Conservation (phyloP, 2,888 invertebrate genomes). For the Metopia argyrocephala region DNA sequence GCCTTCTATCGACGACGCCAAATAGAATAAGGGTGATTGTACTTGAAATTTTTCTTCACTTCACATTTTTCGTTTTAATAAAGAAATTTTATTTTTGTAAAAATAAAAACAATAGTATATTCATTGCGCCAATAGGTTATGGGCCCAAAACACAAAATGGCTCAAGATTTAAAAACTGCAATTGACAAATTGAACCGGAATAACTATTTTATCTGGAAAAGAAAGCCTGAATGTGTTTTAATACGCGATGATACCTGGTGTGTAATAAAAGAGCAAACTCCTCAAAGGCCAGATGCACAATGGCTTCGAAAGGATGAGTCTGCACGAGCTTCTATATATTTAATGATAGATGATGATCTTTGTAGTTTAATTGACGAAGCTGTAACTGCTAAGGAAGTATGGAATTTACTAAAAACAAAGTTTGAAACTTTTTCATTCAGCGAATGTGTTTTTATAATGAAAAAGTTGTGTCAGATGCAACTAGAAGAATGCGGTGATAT, state of each 20-base stretch:
- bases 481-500: too few species aligned
- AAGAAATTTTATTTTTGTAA: too few species aligned
- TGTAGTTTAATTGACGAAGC: constrained; percentile 15
- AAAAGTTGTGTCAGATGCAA: constrained; percentile 15
- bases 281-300: constrained; percentile 4
- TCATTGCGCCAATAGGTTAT: too few species aligned
- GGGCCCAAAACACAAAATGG: too few species aligned
- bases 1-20: too few species aligned
- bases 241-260: too few species aligned
- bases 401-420: neutral
- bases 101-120: too few species aligned
- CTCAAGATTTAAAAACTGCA: constrained; percentile 17
- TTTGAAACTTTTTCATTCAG: constrained; percentile 8
- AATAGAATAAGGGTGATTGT: too few species aligned
- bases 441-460: constrained; percentile 24
- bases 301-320: constrained; percentile 23
- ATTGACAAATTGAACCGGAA: constrained; percentile 9
- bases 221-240: constrained; percentile 14
- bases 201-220: too few species aligned
- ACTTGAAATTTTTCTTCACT: too few species aligned
- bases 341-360: constrained; percentile 27
- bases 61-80: too few species aligned
- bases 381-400: neutral
- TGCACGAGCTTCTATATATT: constrained; percentile 25
- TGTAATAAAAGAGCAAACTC: constrained; percentile 7